These are phyloP conservation scores for Micromys minutus DNA, from an alignment of 2,113 vertebrate species.

Conservation along the genomic window DNA sequence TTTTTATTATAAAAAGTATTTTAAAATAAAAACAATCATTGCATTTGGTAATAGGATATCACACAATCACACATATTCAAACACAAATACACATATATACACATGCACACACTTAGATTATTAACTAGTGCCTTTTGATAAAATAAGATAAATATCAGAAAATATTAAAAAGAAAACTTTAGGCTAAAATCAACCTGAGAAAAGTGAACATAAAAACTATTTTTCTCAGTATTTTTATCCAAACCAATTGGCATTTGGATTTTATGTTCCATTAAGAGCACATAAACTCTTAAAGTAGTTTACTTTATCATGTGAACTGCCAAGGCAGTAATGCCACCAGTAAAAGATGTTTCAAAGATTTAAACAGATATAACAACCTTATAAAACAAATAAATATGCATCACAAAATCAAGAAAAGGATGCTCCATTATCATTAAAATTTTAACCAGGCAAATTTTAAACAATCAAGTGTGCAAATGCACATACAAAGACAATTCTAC, in stretches of 20 bases:
- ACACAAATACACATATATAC: not conserved
- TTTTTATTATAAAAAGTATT: conserved; percentile 26
- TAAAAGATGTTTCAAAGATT: conserved; percentile 51
- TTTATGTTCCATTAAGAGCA: conserved; percentile 54
- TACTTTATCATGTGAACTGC: conserved; percentile 35
- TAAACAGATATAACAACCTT: conserved; percentile 26
- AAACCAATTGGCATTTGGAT: conserved; percentile 11
- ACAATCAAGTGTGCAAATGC: not conserved
- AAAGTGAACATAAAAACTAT: not conserved
- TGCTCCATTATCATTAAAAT: conserved; percentile 28
- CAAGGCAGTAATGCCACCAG: conserved; percentile 2
- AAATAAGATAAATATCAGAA: conserved; percentile 41
- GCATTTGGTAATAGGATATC: not conserved
- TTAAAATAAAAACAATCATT: conserved; percentile 26
- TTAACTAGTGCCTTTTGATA: not conserved
- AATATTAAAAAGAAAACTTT: not conserved
- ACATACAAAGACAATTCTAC: not conserved
- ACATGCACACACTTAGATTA: not conserved
- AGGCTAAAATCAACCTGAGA: conserved; percentile 7
- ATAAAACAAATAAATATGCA: conserved; percentile 21
- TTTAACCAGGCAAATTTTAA: conserved; percentile 60
- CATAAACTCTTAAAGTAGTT: not conserved
- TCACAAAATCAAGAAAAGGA: not conserved
- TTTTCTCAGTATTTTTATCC: conserved; percentile 37
- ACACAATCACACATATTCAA: not conserved